phyloP scores from a whole-genome alignment of 2,797 vertebrate genomes.

The Spinus olivaceus region DNA sequence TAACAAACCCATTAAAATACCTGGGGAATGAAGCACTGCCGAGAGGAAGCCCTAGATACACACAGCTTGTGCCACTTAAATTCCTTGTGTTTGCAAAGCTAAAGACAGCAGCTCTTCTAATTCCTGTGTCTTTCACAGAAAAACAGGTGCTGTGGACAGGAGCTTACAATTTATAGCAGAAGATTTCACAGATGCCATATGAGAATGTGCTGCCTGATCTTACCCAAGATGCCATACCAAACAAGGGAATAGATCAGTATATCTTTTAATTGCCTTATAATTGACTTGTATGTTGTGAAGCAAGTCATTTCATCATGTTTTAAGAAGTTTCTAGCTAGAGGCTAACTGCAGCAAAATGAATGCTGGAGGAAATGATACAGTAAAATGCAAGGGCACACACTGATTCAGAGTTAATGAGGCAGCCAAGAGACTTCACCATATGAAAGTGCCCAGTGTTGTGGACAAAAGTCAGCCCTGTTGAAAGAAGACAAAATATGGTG shows the following conservation, averaged over 20 bases:
- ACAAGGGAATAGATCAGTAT: background rate
- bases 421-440: background rate
- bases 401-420: slow-evolving; percentile 14
- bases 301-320: slow-evolving; percentile 10
- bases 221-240: background rate
- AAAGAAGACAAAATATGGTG: background rate
- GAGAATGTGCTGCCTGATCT: background rate
- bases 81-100: background rate
- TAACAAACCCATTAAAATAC: background rate
- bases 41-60: background rate
- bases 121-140: background rate
- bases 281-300: background rate
- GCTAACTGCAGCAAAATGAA: background rate
- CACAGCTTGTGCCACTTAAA: background rate
- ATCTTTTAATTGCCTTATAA: slow-evolving; percentile 28
- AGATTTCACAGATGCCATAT: background rate
- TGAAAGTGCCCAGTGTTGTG: background rate
- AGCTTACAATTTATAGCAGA: background rate
- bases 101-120: background rate
- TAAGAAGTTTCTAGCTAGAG: slow-evolving; percentile 28
- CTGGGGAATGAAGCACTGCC: background rate
- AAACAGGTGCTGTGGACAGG: background rate
- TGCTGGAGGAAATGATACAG: slow-evolving; percentile 1
- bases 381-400: slow-evolving; percentile 15
- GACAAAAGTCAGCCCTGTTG: background rate